These are phyloP conservation scores for Callosobruchus maculatus DNA, from an alignment of 2,888 invertebrate genomes.

Conservation along the genomic window DNA sequence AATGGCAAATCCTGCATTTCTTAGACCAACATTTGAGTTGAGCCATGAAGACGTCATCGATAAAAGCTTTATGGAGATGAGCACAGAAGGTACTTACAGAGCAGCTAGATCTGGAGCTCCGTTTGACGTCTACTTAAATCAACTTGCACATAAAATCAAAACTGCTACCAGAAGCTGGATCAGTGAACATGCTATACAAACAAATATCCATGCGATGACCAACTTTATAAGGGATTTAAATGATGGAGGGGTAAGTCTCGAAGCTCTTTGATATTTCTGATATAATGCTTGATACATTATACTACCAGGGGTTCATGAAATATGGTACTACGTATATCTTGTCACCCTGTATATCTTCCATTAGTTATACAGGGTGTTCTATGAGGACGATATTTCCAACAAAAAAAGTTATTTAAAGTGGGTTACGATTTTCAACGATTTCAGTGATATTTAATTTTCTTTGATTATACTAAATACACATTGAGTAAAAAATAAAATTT, in stretches of 20 bases:
- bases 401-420: no score
- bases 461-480: no score
- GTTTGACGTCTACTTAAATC: slow-evolving; percentile 32
- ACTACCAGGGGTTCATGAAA: no score
- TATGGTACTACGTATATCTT: no score
- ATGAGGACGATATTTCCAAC: no score
- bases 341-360: no score
- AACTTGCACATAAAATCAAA: slow-evolving; percentile 28
- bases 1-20: slow-evolving; percentile 24
- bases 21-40: slow-evolving; percentile 17
- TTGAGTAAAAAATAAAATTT: no score
- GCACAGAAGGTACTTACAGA: neutral
- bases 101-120: slow-evolving; percentile 12
- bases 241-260: slow-evolving; percentile 33
- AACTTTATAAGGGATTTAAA: slow-evolving; percentile 35
- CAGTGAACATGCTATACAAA: slow-evolving; percentile 28
- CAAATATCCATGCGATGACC: slow-evolving; percentile 30
- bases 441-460: no score
- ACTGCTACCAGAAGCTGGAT: slow-evolving; percentile 22
- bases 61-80: slow-evolving; percentile 21
- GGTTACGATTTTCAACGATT: no score
- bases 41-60: slow-evolving; percentile 30
- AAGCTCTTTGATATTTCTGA: no score
- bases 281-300: no score
- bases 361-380: no score